Evolutionary conservation across 2,113 vertebrate species (phyloP).

Genomic region (Agelaius tricolor): DNA sequence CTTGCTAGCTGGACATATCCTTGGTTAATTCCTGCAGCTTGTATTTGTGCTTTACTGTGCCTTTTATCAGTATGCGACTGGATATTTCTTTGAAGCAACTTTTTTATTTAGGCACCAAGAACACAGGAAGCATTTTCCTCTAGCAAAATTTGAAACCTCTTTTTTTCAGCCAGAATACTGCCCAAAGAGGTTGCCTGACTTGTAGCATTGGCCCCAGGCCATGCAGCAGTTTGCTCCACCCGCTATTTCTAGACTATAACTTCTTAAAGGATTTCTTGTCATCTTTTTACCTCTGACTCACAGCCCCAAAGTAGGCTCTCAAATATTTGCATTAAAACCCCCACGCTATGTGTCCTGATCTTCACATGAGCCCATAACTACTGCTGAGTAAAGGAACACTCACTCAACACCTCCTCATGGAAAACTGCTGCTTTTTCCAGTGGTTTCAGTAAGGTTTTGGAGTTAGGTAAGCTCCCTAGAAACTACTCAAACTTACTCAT

Average conservation of each 20-base stretch:
- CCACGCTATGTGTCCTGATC: rapidly evolving
- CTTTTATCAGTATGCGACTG: background rate
- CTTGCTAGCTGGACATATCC: background rate
- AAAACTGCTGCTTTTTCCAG: background rate
- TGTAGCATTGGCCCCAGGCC: background rate
- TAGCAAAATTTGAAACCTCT: background rate
- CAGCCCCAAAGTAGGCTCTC: background rate
- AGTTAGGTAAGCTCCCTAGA: background rate
- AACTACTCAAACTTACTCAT: background rate
- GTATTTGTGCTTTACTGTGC: background rate
- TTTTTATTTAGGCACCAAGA: background rate
- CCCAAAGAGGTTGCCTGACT: background rate
- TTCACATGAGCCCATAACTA: background rate
- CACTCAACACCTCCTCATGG: background rate
- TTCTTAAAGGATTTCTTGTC: background rate
- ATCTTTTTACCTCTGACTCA: background rate
- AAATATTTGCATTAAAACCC: background rate
- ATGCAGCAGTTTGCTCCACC: background rate
- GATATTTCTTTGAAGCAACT: background rate
- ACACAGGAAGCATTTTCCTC: background rate
- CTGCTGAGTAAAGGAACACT: background rate
- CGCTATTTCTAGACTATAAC: background rate
- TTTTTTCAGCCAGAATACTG: background rate
- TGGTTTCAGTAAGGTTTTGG: background rate
- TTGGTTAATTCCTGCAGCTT: background rate